These are phyloP conservation scores for Anastatus disparis DNA, from an alignment of 1,140 invertebrate species.

Conservation along the genomic window DNA sequence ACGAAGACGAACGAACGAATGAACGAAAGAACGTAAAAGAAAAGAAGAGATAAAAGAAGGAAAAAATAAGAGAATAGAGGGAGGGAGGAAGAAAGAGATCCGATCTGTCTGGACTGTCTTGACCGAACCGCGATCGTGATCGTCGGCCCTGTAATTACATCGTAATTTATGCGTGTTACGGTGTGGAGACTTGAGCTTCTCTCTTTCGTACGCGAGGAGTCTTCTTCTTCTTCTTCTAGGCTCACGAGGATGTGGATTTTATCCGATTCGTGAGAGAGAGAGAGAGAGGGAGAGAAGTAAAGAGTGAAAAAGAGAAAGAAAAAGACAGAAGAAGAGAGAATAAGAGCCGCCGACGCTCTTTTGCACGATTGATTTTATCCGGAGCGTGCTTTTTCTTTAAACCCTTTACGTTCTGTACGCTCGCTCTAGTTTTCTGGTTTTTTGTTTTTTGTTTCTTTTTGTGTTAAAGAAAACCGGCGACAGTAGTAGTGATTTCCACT, in stretches of 20 bases:
- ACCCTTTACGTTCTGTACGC: neutral
- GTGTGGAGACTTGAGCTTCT: slow-evolving; percentile 42
- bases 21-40: neutral
- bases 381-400: slow-evolving; percentile 11
- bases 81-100: slow-evolving; percentile 43
- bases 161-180: slow-evolving; percentile 65
- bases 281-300: neutral
- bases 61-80: neutral
- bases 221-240: neutral
- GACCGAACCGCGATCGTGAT: slow-evolving; percentile 59
- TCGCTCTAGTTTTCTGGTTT: neutral
- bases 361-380: slow-evolving; percentile 49
- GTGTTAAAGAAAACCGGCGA: slow-evolving; percentile 8
- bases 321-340: too few species aligned
- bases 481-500: neutral
- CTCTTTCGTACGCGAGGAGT: slow-evolving; percentile 14
- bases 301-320: too few species aligned
- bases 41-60: neutral
- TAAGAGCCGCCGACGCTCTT: slow-evolving; percentile 20
- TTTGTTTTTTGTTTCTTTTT: neutral
- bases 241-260: slow-evolving; percentile 50
- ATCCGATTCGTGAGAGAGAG: slow-evolving; percentile 35
- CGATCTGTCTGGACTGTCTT: slow-evolving; percentile 53
- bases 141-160: slow-evolving; percentile 63
- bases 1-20: neutral